Evolutionary conservation across 2,113 vertebrate species (phyloP), one percentile per base, ranked within the genome.

Genomic region (Xiphophorus couchianus): DNA sequence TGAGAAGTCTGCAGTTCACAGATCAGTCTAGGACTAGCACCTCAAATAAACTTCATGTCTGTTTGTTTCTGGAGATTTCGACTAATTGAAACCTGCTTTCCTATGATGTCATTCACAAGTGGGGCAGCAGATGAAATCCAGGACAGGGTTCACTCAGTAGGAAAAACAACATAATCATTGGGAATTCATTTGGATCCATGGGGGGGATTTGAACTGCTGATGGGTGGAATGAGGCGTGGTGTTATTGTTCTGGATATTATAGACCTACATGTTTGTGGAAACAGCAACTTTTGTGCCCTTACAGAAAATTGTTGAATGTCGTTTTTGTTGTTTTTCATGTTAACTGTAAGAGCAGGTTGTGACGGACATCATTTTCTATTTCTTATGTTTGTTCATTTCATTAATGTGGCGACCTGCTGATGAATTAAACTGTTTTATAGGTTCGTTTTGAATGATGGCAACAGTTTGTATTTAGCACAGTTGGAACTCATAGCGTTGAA

Each of bases 1-100:
- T n/a, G 22, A 58, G 22, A 42, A 83, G 74, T 73, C 69, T 33
- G 67, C 73, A 80, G 54, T 81, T 80, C 76, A 48, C 63, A 48
- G 74, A 19, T 76, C 63, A 74, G 51, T 5, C n/a, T 44, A 15
- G 4, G 37, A 29, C 22, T 2, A 67, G 13, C 2, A 6, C 44
- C 17, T 19, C 17, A 19, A 37, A 15, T n/a, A 42, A 25, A 35
- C 31, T 33, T 64, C 10, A 37, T 25, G 22, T 4, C 13, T 29
- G 30, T 30, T 62, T 13, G 7, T 62, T 62, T 28, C 48, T 22
- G 48, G 2, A 54, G 19, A 54, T 54, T 25, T 54, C 4, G 7
- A 9, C 17, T 54, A 9, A 54, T 22, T 54, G 22, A 25, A 22
- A 54, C 48, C 17, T 48, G 27, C 25, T 19, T 17, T 73, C 22